Evolutionary conservation across 64 coral and sea anemone species (phyloP), one percentile per base, ranked within the genome.

Genomic region (Dendronephthya gigantea): DNA sequence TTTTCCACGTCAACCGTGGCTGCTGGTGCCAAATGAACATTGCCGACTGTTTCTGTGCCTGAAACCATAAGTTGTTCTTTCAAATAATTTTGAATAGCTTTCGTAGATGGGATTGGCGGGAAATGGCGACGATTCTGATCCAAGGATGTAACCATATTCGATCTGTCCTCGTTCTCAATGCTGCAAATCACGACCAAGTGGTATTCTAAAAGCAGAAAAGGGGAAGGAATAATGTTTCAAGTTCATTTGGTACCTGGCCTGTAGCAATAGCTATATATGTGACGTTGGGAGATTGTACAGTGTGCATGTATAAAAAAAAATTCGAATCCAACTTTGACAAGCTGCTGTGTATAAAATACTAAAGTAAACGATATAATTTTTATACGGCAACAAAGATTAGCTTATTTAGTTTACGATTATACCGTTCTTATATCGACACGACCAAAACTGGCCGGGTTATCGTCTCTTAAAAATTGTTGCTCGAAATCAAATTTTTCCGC

Each of bases 171-270:
- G 58, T 92, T 92, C 35, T 96, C 94, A 1, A 36, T 92, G 62
- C 91, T 96, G 62, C 94, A 96, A 32, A 96, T 74, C 59, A 96
- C 87, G 15, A 92, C 86, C 17, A 96, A 48, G 29, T 84, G 87
- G 84, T 81, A 92, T 25, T 90, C 94, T 96, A 69, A 13, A 89
- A 81, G 43, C 58, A 17, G 85, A 92, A 2, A 82, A 29, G 10
- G 34, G 4, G 70, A 7, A 16, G 9, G 58, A 55, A 0, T 13
- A 2, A 9, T 36, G 34, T 58, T 36, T 49, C 1, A 30, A 19
- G 9, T 3, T 49, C 11, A 19, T 55, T 35, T 1, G 35, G 40
- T 1, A 36, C 4, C 37, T 81, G 48, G 52, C 16, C 75, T 75
- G 30, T 48, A 51, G 31, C 68, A 10, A 76, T n/a, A n/a, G n/a